Evolutionary conservation across 2,113 vertebrate genomes (phyloP).

Genomic region (Meleagris gallopavo): DNA sequence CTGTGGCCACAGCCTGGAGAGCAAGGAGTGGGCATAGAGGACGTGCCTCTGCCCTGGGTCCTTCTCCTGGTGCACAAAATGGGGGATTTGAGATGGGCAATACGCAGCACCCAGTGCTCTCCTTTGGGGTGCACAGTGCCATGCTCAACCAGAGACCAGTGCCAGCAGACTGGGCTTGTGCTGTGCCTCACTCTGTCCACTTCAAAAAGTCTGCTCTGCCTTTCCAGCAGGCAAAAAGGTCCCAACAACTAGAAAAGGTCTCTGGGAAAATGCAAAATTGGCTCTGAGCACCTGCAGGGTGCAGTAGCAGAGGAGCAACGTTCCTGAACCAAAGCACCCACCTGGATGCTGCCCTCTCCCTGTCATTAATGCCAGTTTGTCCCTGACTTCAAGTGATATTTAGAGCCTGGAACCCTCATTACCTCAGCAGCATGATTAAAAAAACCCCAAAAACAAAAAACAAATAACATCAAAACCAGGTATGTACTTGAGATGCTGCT

Average conservation of each 20-base stretch:
- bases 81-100: background rate
- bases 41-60: background rate
- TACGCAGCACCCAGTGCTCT: background rate
- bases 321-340: background rate
- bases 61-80: background rate
- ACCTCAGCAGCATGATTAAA: constrained; percentile 48
- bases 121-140: background rate
- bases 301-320: too few species aligned
- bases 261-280: background rate
- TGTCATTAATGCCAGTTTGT: constrained; percentile 52
- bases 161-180: fast-evolving
- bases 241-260: background rate
- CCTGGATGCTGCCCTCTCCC: constrained; percentile 30
- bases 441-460: background rate
- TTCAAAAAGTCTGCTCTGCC: background rate
- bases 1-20: background rate
- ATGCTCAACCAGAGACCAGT: fast-evolving
- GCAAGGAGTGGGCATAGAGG: background rate
- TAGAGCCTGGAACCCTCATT: constrained; percentile 43
- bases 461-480: background rate
- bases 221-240: fast-evolving
- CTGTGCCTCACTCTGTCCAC: fast-evolving
- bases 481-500: constrained; percentile 61
- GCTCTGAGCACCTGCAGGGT: too few species aligned
- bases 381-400: constrained; percentile 51